phyloP scores from a whole-genome alignment of 2,797 vertebrate genomes.

The Hydrocynus forskahlii region DNA sequence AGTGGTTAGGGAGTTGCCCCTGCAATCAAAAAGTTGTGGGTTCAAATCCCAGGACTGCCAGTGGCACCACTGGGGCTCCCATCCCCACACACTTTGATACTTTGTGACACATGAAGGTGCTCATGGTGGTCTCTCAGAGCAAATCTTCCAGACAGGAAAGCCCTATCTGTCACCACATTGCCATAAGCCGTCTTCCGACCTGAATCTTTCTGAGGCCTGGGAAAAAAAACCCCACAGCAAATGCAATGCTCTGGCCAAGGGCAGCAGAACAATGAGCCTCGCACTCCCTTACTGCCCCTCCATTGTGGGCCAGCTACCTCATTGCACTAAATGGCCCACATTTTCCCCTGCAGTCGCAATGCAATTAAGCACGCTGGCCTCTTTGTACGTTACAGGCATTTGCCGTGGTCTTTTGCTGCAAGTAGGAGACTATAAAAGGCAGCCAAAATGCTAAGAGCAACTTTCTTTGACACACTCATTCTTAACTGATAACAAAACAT shows the following conservation, averaged over 20 bases:
- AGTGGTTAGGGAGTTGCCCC: no score
- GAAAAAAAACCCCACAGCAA: background rate
- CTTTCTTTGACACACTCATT: background rate
- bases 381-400: background rate
- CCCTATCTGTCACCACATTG: slow-evolving; percentile 44
- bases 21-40: no score
- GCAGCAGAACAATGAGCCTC: background rate
- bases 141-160: slow-evolving; percentile 11
- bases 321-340: background rate
- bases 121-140: background rate
- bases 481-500: no score
- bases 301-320: background rate
- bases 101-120: background rate
- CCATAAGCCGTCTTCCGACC: slow-evolving; percentile 34
- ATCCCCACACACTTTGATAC: no score
- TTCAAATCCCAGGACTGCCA: no score
- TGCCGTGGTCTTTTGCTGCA: background rate
- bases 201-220: background rate
- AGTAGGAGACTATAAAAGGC: background rate
- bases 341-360: background rate
- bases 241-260: slow-evolving; percentile 18
- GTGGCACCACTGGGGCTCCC: no score
- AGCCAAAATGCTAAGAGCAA: background rate
- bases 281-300: background rate
- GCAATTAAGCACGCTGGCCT: slow-evolving; percentile 27